Base-by-base conservation (phyloP, 2,888 invertebrate genomes). In the Parnassius glacialis region DNA sequence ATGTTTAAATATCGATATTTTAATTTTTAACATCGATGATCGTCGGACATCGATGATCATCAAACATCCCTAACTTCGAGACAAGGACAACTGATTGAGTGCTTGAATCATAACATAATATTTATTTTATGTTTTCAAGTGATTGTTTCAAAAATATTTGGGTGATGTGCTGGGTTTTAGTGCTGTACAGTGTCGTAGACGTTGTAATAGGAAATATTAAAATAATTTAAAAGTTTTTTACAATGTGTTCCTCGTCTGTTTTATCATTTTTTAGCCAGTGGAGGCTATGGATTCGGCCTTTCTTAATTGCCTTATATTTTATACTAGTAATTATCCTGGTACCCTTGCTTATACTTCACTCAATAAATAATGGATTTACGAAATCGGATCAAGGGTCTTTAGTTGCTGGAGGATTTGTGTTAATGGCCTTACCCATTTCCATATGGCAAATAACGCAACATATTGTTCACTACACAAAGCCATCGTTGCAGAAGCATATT, bases 381-480 rank as follows among this genome's bases (percentile, higher is more conserved):
- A 94, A 95, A 72, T 94, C 95, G 68, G 96, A 96, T 76, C 96
- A 96, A 83, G 95, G 96, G 73, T 93, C 95, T 61, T 90, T 98
- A 68, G 94, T 98, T 62, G 98, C 96, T 10, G 98, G 98, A 5
- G 93, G 97, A n/a, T 98, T 98, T 88, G 98, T 97, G 25, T 93
- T 97, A 68, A 92, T 98, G 62, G 96, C 98, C 0, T 91, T 99
- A 56, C 98, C 98, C 0, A 95, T 98, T 67, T 97, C 98, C 52
- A 93, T 98, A 74, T 98, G 97, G 96, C 97, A 98, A 87, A 98
- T 99, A 74, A 95, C 96, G 53, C 97, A 98, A 83, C 98, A 99
- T 87, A 94, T 98, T 79, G 95, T 98, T 61, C 96, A 98, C 84
- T 98, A 97, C 78, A 97, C 96, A 0, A 96, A 97, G 78, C 98